These are phyloP conservation scores for Bos javanicus DNA, from an alignment of 2,113 vertebrate genomes.

Conservation along the genomic window DNA sequence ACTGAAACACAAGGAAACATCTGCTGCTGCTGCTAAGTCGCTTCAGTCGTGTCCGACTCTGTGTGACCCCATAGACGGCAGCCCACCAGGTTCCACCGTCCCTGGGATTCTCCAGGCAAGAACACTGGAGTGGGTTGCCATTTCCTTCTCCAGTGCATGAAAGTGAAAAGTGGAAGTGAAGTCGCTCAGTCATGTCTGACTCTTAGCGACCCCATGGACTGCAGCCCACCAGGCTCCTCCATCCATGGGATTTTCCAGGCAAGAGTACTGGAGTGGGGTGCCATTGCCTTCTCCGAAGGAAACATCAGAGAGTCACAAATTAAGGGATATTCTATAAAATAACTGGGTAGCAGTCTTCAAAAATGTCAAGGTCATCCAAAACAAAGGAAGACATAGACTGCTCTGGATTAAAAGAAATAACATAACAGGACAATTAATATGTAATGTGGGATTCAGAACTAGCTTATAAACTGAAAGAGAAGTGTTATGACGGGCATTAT, in stretches of 20 bases:
- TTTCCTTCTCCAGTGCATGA: no score
- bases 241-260: no score
- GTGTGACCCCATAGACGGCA: no score
- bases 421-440: neutral
- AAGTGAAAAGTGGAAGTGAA: no score
- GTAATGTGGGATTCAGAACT: neutral
- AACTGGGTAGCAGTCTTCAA: neutral
- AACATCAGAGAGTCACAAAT: neutral
- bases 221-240: no score
- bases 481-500: neutral
- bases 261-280: no score
- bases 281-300: neutral
- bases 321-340: neutral
- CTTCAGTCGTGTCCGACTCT: no score
- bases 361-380: neutral
- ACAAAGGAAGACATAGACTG: neutral
- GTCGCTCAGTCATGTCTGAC: no score
- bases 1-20: neutral
- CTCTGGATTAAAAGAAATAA: constrained; percentile 16
- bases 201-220: no score
- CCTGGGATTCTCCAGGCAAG: no score
- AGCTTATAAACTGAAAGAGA: neutral
- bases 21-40: neutral
- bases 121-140: no score
- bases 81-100: no score